Percentiles rank a stretch among this genome's conserved stretches.
phyloP scores from a whole-genome alignment of 1,140 invertebrate genomes.

The Xylocopa sonorina region DNA sequence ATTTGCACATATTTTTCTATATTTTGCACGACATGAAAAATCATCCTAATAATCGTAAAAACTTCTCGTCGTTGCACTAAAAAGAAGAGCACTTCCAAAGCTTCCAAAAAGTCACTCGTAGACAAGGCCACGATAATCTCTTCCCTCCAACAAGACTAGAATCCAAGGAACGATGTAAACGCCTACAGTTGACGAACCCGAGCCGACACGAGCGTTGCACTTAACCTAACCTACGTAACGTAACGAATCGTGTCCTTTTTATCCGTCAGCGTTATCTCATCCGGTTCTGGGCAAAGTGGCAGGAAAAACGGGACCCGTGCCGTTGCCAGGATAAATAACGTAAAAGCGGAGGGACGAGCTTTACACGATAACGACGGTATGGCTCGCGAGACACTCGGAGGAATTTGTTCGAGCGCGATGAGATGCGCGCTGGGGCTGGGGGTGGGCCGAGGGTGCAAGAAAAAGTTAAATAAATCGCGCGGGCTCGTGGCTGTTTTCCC shows the following conservation, averaged over 20 bases:
- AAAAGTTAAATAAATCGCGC: constrained; percentile 77
- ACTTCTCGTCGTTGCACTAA: too few relatives aligned
- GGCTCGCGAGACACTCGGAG: constrained; percentile 55
- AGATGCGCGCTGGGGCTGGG: constrained; percentile 63
- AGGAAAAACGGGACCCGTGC: constrained; percentile 25
- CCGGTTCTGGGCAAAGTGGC: constrained; percentile 12
- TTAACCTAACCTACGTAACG: constrained; percentile 1
- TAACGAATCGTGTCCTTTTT: constrained; percentile 10
- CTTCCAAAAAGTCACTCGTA: too few relatives aligned
- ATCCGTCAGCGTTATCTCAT: background rate
- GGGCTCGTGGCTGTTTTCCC: constrained; percentile 42
- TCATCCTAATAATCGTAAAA: too few relatives aligned
- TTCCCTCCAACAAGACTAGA: too few relatives aligned
- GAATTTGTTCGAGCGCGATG: constrained; percentile 73
- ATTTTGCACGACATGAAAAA: too few relatives aligned
- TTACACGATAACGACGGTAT: constrained; percentile 51
- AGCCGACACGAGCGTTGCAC: too few relatives aligned
- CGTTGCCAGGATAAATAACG: constrained; percentile 60
- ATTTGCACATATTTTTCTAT: too few relatives aligned
- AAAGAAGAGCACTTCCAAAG: too few relatives aligned
- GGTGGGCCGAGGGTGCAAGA: constrained; percentile 31
- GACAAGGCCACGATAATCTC: too few relatives aligned
- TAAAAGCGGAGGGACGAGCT: constrained; percentile 60
- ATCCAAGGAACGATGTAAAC: too few relatives aligned
- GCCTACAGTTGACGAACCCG: too few relatives aligned